Percentiles rank a stretch among this genome's conserved stretches.
Conservation (phyloP, 2,113 vertebrate species). For the Poeciliopsis retropinna region DNA sequence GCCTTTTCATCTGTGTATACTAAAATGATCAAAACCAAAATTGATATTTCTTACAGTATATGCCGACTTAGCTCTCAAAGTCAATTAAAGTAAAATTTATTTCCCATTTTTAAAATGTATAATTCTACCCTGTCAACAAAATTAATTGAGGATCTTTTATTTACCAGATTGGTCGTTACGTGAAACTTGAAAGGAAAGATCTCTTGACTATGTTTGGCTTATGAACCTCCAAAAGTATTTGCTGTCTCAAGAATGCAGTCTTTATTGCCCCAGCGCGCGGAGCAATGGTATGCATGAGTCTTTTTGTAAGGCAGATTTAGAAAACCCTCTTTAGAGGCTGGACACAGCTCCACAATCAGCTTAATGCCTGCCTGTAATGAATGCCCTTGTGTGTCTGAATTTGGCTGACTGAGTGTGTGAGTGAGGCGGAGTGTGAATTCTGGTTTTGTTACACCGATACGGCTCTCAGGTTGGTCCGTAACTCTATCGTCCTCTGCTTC, state of each 20-base stretch:
- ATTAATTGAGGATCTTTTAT: not conserved
- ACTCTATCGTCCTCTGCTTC: slow-evolving; percentile 51
- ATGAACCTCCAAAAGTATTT: slow-evolving; percentile 56
- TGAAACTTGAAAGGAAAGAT: slow-evolving; percentile 4
- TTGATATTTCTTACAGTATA: not conserved
- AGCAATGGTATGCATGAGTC: slow-evolving; percentile 77
- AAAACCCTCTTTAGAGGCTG: slow-evolving; percentile 80
- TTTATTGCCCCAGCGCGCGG: slow-evolving; percentile 74
- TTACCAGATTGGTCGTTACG: not conserved
- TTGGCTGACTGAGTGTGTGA: slow-evolving; percentile 44
- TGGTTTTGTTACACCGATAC: slow-evolving; percentile 51
- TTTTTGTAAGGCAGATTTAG: slow-evolving; percentile 83
- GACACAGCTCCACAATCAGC: slow-evolving; percentile 78
- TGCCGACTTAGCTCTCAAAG: not conserved
- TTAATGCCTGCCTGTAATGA: slow-evolving; percentile 80
- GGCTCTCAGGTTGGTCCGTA: slow-evolving; percentile 53
- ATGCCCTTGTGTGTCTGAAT: slow-evolving; percentile 77
- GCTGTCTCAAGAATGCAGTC: slow-evolving; percentile 72
- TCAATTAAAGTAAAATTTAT: not conserved
- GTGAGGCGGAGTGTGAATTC: slow-evolving; percentile 6
- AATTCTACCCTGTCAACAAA: not conserved
- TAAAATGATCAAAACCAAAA: slow-evolving; percentile 22
- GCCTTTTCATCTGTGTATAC: slow-evolving; percentile 23
- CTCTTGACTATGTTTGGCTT: slow-evolving; percentile 28
- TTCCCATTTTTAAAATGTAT: not conserved